Evolutionary conservation across 2,888 invertebrate species (phyloP).

Genomic region (Thymelicus acteon): DNA sequence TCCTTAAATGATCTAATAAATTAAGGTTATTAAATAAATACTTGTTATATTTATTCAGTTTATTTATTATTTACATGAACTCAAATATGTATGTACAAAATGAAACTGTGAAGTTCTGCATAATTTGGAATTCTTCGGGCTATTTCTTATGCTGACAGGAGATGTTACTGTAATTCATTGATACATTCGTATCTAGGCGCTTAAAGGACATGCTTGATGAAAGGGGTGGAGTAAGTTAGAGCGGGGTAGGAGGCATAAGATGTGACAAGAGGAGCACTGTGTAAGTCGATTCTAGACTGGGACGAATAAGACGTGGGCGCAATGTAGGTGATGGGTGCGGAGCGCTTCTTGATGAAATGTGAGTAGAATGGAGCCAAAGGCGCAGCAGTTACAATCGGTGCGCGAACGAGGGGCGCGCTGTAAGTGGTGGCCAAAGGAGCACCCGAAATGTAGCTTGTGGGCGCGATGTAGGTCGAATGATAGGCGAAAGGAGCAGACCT

Average conservation of each 20-base stretch:
- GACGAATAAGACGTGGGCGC: constrained; percentile 57
- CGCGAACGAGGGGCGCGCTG: constrained; percentile 37
- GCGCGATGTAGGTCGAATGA: constrained; percentile 49
- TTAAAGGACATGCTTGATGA: constrained; percentile 29
- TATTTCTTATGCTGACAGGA: not conserved
- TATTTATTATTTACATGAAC: constrained; percentile 21
- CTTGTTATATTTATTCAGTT: too few species aligned
- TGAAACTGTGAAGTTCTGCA: not conserved
- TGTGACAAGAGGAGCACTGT: constrained; percentile 43
- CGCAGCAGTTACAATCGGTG: constrained; percentile 51
- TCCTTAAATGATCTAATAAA: too few species aligned
- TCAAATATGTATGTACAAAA: constrained; percentile 22
- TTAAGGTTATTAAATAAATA: too few species aligned
- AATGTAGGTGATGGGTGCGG: constrained; percentile 53
- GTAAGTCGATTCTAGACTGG: constrained; percentile 52
- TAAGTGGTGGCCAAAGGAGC: constrained; percentile 44
- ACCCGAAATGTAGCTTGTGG: constrained; percentile 53
- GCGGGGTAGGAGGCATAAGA: constrained; percentile 53
- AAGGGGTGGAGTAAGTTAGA: constrained; percentile 46
- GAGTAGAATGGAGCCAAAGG: constrained; percentile 53
- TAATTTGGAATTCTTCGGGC: constrained; percentile 16
- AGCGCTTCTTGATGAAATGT: constrained; percentile 62
- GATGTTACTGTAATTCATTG: too few species aligned
- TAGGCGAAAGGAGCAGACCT: constrained; percentile 58
- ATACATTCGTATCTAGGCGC: not conserved